Evolutionary conservation across 2,888 invertebrate species (phyloP).

Genomic region (Habrosyne pyritoides): DNA sequence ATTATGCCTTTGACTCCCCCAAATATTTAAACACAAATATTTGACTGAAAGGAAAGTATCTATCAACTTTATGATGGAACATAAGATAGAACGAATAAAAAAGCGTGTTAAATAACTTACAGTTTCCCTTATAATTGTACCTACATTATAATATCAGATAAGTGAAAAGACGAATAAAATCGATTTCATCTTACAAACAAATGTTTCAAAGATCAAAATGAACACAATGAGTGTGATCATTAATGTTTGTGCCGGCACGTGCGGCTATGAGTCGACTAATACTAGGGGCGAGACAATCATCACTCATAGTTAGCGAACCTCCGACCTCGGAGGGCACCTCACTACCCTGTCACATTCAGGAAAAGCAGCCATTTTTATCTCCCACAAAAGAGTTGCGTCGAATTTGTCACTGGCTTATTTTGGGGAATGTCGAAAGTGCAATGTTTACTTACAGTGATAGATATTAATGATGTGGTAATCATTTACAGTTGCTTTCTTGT

Average conservation of each 20-base stretch:
- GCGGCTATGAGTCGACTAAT: slow-evolving; percentile 57
- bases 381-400: slow-evolving; percentile 77
- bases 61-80: too few species aligned
- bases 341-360: slow-evolving; percentile 62
- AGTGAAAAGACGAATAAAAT: not conserved
- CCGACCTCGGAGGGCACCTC: slow-evolving; percentile 53
- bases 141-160: not conserved
- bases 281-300: slow-evolving; percentile 71
- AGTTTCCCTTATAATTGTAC: not conserved
- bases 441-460: slow-evolving; percentile 62
- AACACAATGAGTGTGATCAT: slow-evolving; percentile 53
- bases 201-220: slow-evolving; percentile 8
- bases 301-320: slow-evolving; percentile 74
- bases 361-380: slow-evolving; percentile 76
- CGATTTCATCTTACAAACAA: not conserved
- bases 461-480: slow-evolving; percentile 61
- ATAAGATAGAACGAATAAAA: too few species aligned
- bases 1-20: too few species aligned
- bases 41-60: too few species aligned
- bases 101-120: too few species aligned
- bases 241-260: slow-evolving; percentile 61
- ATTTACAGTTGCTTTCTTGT: slow-evolving; percentile 24
- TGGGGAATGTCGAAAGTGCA: slow-evolving; percentile 49
- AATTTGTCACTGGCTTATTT: slow-evolving; percentile 77
- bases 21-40: too few species aligned